Percentiles rank a stretch among this genome's conserved stretches.
These are phyloP conservation scores for Rousettus madagascariensis DNA, from an alignment of 2,797 vertebrate species.

Conservation along the genomic window DNA sequence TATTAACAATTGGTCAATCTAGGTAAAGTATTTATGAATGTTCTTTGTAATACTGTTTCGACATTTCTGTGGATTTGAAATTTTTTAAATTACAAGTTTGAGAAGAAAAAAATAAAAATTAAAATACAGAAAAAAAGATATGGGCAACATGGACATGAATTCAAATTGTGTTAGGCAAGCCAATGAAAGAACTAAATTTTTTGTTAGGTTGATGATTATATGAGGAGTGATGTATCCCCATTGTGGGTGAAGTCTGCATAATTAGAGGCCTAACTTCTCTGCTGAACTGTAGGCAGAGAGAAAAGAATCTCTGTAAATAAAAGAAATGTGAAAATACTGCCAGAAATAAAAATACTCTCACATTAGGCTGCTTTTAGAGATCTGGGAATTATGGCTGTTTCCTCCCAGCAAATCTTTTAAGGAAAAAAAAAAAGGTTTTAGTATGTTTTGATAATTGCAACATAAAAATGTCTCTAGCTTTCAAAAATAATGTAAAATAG, in stretches of 20 bases:
- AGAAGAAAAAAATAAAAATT: background rate
- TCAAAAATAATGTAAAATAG: background rate
- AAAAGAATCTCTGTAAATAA: slow-evolving; percentile 38
- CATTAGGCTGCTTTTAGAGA: background rate
- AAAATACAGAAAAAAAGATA: background rate
- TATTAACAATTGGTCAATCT: background rate
- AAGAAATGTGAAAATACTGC: slow-evolving; percentile 39
- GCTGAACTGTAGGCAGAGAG: background rate
- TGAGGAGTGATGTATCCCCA: background rate
- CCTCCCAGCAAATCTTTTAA: background rate
- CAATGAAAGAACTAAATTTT: background rate
- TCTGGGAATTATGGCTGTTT: slow-evolving; percentile 45
- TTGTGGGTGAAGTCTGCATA: background rate
- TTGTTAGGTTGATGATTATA: background rate
- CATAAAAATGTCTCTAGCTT: slow-evolving; percentile 24
- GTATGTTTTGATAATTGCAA: slow-evolving; percentile 15
- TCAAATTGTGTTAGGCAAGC: background rate
- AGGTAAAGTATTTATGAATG: background rate
- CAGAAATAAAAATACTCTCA: slow-evolving; percentile 37
- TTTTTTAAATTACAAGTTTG: background rate
- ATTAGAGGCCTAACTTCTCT: slow-evolving; percentile 46
- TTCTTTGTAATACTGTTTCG: background rate
- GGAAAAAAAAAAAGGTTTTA: background rate
- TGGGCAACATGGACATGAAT: background rate
- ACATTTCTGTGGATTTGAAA: background rate